These are phyloP conservation scores for Datnioides undecimradiatus DNA, from an alignment of 2,113 vertebrate species.

Conservation along the genomic window DNA sequence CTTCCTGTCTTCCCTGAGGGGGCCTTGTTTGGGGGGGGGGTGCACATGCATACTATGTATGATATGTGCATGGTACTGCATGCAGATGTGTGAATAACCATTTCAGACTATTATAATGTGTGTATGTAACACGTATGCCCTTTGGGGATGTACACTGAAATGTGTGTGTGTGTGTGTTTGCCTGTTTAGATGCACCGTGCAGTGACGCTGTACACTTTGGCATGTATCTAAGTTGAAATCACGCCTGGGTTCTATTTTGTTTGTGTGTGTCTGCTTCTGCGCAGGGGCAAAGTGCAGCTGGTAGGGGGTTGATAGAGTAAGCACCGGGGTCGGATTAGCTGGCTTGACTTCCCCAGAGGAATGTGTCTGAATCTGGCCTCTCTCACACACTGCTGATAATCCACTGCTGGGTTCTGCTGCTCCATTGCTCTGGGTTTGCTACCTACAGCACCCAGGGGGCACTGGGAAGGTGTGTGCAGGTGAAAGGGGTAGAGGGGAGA, in stretches of 20 bases:
- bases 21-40: background rate
- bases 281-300: conserved; percentile 68
- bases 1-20: conserved; percentile 15
- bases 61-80: conserved; percentile 8
- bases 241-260: conserved; percentile 44
- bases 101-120: conserved; percentile 21
- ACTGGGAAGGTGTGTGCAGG: conserved; percentile 29
- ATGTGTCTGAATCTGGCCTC: conserved; percentile 64
- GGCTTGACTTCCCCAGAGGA: conserved; percentile 65
- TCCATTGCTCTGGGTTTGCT: conserved; percentile 52
- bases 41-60: background rate
- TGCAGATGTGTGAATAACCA: conserved; percentile 39
- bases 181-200: background rate
- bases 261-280: conserved; percentile 48
- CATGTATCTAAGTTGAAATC: conserved; percentile 57
- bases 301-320: conserved; percentile 72
- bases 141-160: conserved; percentile 22
- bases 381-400: conserved; percentile 59
- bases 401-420: conserved; percentile 64
- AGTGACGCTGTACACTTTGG: background rate
- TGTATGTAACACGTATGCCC: conserved; percentile 36
- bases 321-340: conserved; percentile 69
- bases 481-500: conserved; percentile 29
- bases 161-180: conserved; percentile 26
- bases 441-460: conserved; percentile 39